Evolutionary conservation across 2,113 vertebrate species (phyloP), one percentile per base, ranked within the genome.

Genomic region (Brevimyrus niger): DNA sequence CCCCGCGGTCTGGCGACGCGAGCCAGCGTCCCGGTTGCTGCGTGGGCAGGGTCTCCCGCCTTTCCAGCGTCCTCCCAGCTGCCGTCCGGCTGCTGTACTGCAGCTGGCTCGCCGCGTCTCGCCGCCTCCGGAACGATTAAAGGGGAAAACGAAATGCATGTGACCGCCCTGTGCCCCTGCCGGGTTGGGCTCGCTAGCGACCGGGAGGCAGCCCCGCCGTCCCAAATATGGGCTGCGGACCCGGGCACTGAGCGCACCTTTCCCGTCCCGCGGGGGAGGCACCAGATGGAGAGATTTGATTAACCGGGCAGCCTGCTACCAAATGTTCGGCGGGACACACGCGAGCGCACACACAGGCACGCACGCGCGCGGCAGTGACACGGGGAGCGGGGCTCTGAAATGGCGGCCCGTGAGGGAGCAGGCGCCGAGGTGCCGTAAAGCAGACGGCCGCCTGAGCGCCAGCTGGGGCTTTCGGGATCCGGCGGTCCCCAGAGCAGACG

Each of bases 271-370:
- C 96, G 93, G 98, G 97, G 97, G 98, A 95, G 97, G 96, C 97
- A 97, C 97, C 98, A 99, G 98, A 99, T 99, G 98, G 98, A 99
- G 97, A 98, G 98, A 98, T 99, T 99, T 99, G 98, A 99, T 99
- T 99, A 99, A 98, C 97, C 97, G 97, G 82, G 97, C 97, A 99
- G 98, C 97, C 97, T 97, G 98, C 97, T 97, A 98, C 98, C 98
- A 99, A 99, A 98, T 99, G 98, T 99, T 99, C 42, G 82, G 97
- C 97, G 97, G 98, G 98, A 98, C 98, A 98, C 98, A 97, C 97
- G 97, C 97, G 98, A 9, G 38, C 31, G 17, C 35, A 38, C 35
- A 38, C 73, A 80, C 73, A 47, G 5, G 7, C 80, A 47, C 15
- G 7, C 80, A 47, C 82, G 98, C 97, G 98, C 98, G 97, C 97